A percentile compares a stretch with the other conserved stretches of the same genome.
phyloP scores from a whole-genome alignment of 2,888 invertebrate species.

The Cephus nigrinus region DNA sequence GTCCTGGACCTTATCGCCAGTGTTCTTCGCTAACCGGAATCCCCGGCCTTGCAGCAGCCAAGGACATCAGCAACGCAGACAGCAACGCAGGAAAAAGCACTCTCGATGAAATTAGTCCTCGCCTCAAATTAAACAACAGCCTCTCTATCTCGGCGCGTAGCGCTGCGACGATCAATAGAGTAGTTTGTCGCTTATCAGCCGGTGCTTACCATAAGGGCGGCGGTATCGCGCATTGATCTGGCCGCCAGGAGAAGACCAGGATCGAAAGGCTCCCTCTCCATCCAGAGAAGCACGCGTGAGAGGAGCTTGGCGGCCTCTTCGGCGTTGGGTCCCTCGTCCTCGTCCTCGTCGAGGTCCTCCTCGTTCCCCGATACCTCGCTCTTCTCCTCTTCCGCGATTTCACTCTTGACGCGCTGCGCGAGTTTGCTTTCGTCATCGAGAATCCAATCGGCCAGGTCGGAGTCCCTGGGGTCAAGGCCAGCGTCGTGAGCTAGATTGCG shows the following conservation, averaged over 20 bases:
- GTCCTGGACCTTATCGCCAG: neutral
- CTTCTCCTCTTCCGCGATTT: conserved; percentile 35
- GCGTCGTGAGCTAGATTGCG: conserved; percentile 45
- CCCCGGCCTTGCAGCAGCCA: neutral
- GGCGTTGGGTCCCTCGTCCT: conserved; percentile 55
- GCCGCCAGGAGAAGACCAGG: conserved; percentile 60
- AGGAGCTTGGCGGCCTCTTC: conserved; percentile 63
- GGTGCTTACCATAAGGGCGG: conserved; percentile 58
- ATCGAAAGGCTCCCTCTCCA: conserved; percentile 68
- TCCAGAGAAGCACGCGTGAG: conserved; percentile 66
- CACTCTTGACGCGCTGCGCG: conserved; percentile 41
- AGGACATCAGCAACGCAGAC: neutral
- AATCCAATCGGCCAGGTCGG: conserved; percentile 50
- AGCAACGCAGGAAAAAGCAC: neutral
- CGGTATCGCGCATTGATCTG: conserved; percentile 62
- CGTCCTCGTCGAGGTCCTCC: conserved; percentile 38
- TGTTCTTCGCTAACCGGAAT: neutral
- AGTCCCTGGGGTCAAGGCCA: conserved; percentile 47
- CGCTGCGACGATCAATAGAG: neutral
- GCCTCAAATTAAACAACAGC: neutral
- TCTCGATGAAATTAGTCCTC: neutral
- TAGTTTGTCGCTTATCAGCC: neutral
- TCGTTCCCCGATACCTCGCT: conserved; percentile 21
- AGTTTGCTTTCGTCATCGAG: conserved; percentile 50
- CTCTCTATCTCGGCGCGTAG: neutral